Evolutionary conservation across 2,113 vertebrate genomes (phyloP).

Genomic region (Odocoileus hemionus): DNA sequence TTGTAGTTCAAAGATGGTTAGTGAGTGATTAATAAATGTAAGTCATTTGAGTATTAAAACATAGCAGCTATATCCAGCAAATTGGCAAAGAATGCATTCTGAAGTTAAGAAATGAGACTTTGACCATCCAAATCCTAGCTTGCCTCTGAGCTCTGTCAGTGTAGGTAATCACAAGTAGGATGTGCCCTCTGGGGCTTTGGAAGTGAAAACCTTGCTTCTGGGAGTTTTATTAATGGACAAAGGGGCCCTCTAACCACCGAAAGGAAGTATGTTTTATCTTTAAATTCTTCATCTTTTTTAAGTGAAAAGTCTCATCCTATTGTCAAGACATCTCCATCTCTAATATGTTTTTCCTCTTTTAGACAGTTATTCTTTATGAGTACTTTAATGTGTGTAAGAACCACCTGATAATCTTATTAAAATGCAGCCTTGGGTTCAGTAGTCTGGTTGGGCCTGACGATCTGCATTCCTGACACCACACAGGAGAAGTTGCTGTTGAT

Average conservation of each 20-base stretch:
- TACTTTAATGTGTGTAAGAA: not conserved
- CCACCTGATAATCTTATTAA: not conserved
- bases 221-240: not conserved
- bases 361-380: not conserved
- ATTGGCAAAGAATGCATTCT: not conserved
- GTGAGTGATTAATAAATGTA: not conserved
- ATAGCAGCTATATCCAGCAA: not conserved
- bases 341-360: not conserved
- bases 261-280: not conserved
- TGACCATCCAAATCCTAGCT: not conserved
- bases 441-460: not conserved
- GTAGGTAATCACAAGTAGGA: not conserved
- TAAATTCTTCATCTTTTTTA: not conserved
- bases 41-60: not conserved
- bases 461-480: not conserved
- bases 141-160: not conserved
- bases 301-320: not conserved
- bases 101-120: not conserved
- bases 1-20: not conserved
- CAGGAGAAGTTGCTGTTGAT: not conserved
- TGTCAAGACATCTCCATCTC: not conserved
- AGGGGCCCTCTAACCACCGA: not conserved
- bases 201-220: not conserved
- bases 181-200: not conserved
- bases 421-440: not conserved